These are phyloP conservation scores for Sericinus montela DNA, from an alignment of 2,888 invertebrate genomes.

Conservation along the genomic window DNA sequence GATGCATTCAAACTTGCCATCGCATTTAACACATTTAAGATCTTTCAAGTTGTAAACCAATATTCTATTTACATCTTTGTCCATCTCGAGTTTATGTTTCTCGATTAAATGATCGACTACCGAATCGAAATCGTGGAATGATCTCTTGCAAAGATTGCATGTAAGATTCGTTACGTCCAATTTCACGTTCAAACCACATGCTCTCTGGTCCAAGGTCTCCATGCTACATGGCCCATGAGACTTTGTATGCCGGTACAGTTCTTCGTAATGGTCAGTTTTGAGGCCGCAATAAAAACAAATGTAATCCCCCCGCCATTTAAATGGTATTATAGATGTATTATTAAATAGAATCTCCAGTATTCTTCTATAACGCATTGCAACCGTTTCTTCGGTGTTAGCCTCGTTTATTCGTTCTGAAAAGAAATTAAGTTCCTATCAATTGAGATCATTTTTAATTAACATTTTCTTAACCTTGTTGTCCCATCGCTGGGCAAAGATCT, in stretches of 20 bases:
- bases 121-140: conserved; percentile 22
- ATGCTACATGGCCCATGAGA: conserved; percentile 25
- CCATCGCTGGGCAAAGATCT: too few species aligned
- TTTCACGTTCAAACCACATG: conserved; percentile 17
- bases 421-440: conserved; percentile 27
- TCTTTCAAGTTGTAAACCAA: conserved; percentile 17
- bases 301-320: conserved; percentile 30
- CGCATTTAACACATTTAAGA: conserved; percentile 21
- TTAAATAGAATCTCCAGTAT: conserved; percentile 33
- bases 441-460: too few species aligned
- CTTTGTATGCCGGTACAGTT: conserved; percentile 32
- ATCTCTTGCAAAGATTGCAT: conserved; percentile 24
- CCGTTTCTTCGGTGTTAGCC: conserved; percentile 24
- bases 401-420: conserved; percentile 37
- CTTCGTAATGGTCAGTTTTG: conserved; percentile 24
- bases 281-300: conserved; percentile 32
- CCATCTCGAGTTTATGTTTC: conserved; percentile 15
- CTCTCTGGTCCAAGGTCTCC: conserved; percentile 18
- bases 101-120: conserved; percentile 25
- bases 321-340: conserved; percentile 34
- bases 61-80: background rate
- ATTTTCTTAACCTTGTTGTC: too few species aligned
- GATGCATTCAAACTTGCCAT: conserved; percentile 9
- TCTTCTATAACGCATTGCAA: conserved; percentile 29
- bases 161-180: conserved; percentile 23